Percentiles rank a stretch among this genome's conserved stretches.
phyloP scores from a whole-genome alignment of 2,888 invertebrate species.

The Fissipunctia ypsillon region DNA sequence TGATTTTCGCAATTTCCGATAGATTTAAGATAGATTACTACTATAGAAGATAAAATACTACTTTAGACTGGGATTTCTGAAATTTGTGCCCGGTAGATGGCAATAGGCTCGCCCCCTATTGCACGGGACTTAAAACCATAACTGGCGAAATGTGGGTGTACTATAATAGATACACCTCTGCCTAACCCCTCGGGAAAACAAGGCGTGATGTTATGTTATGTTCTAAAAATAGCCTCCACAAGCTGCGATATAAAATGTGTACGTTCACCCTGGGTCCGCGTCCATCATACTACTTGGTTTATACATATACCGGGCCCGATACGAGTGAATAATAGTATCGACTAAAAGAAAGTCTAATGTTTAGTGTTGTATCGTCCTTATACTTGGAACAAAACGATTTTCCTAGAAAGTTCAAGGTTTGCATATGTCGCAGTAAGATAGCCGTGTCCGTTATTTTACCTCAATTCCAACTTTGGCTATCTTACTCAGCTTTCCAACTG shows the following conservation, averaged over 20 bases:
- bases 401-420: conserved; percentile 47
- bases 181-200: no score
- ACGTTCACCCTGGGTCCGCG: neutral
- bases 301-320: neutral
- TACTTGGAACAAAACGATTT: conserved; percentile 32
- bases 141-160: no score
- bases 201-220: no score
- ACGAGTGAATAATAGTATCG: neutral
- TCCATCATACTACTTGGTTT: neutral
- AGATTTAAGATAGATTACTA: neutral
- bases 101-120: no score
- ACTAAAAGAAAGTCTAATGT: neutral
- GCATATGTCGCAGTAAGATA: conserved; percentile 30
- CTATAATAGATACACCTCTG: no score
- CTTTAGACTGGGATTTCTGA: neutral
- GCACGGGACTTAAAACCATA: no score
- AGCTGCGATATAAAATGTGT: neutral
- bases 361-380: neutral
- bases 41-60: neutral
- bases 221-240: no score
- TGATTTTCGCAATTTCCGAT: neutral
- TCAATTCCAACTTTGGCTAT: conserved; percentile 54
- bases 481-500: conserved; percentile 54
- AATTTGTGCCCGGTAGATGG: no score
- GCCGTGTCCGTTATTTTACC: conserved; percentile 46